Evolutionary conservation across 2,888 invertebrate species (phyloP), one percentile per base, ranked within the genome.

Genomic region (Epinotia nisella): DNA sequence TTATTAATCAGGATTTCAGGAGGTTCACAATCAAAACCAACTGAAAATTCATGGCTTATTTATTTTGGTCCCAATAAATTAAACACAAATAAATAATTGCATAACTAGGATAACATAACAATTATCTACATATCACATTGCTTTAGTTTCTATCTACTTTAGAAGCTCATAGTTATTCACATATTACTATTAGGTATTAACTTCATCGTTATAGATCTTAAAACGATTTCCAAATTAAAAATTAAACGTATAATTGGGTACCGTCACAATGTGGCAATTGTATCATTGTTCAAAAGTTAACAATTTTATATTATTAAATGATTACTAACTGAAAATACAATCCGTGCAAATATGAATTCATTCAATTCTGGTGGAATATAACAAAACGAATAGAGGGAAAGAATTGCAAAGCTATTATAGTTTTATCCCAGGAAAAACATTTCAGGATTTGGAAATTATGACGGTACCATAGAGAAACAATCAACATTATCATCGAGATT

Each of bases 41-140:
- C 3, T 65, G 17, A 70, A 67, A 70, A 70, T 70, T 69, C 19
- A 74, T 49, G 15, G 24, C 71, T 72, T 82, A 84, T 87, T 87
- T 88, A 87, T 86, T 87, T 90, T 90, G 90, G 90, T 90, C 90
- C 90, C 88, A 83, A 83, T 60, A 83, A 80, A 78, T 81, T 78
- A 79, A 78, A 77, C 74, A 71, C 76, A 80, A 81, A 79, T 75
- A 76, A 78, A 74, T 73, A 73, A 64, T 73, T 69, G 68, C 21
- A 76, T 78, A 75, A 79, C 80, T 79, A 81, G 77, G 78, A 79
- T 80, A 77, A 66, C 69, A 75, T 75, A 71, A 69, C 64, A 75
- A 65, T 73, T 76, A n/a, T n/a, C n/a, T n/a, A 78, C 75, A 77
- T 81, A 81, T 80, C 81, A 81, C 78, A 78, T 76, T 76, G 68